Percentiles rank a stretch among this genome's conserved stretches.
phyloP scores from a whole-genome alignment of 1,140 invertebrate genomes.

The Fopius arisanus region DNA sequence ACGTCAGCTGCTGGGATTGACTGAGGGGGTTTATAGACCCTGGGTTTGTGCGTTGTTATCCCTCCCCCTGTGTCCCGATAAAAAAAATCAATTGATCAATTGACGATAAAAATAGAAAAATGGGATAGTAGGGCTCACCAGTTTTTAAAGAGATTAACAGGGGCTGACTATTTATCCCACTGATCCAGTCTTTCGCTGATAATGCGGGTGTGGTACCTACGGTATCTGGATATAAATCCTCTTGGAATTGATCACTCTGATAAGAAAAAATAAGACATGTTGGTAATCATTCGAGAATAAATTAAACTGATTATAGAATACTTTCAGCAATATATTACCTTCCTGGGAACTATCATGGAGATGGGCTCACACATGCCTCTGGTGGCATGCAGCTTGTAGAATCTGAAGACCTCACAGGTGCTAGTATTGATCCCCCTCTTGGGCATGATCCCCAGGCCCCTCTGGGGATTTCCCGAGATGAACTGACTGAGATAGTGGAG shows the following conservation, averaged over 20 bases:
- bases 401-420: slow-evolving; percentile 87
- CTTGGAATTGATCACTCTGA: slow-evolving; percentile 80
- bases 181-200: slow-evolving; percentile 88
- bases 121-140: slow-evolving; percentile 59
- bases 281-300: too few species aligned
- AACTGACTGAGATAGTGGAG: slow-evolving; percentile 91
- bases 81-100: too few species aligned
- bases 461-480: slow-evolving; percentile 87
- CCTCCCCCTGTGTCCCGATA: slow-evolving; percentile 66
- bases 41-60: slow-evolving; percentile 77
- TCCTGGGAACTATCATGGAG: slow-evolving; percentile 93
- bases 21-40: slow-evolving; percentile 68
- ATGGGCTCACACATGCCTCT: slow-evolving; percentile 88
- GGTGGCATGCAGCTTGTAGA: slow-evolving; percentile 92
- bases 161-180: slow-evolving; percentile 82
- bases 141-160: slow-evolving; percentile 86
- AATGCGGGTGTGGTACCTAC: slow-evolving; percentile 82
- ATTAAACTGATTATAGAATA: slow-evolving; percentile 19
- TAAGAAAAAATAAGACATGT: slow-evolving; percentile 37
- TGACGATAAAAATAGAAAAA: too few species aligned
- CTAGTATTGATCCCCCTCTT: slow-evolving; percentile 88
- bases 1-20: slow-evolving; percentile 66
- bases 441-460: slow-evolving; percentile 91
- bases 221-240: slow-evolving; percentile 94
- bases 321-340: slow-evolving; percentile 60